A percentile compares a stretch with the other conserved stretches of the same genome.
Evolutionary conservation across 23 tunicate genomes (phyloP).

Genomic region (Botrylloides violaceus): DNA sequence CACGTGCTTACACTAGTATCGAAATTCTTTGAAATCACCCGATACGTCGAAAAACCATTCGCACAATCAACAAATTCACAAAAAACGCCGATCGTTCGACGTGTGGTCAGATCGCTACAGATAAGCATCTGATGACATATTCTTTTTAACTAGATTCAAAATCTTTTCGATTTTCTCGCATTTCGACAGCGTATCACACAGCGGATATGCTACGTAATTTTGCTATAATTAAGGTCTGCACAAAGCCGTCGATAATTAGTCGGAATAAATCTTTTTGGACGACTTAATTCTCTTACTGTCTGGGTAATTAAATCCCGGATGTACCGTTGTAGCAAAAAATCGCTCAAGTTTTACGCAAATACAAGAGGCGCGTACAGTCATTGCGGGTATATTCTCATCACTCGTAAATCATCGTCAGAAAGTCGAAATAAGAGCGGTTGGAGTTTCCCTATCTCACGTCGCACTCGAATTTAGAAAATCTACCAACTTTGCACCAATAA

Average conservation of each 20-base stretch:
- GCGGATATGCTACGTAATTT: background rate
- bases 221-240: background rate
- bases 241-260: background rate
- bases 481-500: too few relatives aligned
- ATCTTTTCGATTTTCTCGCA: too few relatives aligned
- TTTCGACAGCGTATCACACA: too few relatives aligned
- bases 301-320: constrained; percentile 3
- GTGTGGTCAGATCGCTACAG: too few relatives aligned
- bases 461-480: background rate
- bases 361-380: background rate
- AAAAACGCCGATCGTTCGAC: too few relatives aligned
- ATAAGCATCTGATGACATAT: background rate
- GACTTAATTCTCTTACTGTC: constrained; percentile 2
- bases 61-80: too few relatives aligned
- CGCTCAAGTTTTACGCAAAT: background rate
- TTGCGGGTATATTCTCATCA: background rate
- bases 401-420: background rate
- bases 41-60: too few relatives aligned
- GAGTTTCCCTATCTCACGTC: background rate
- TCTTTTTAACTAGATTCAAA: background rate
- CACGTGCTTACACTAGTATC: too few relatives aligned
- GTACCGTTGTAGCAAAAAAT: constrained; percentile 3
- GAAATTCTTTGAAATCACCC: too few relatives aligned
- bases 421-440: background rate
- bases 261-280: background rate